Base-by-base conservation (phyloP, 2,888 invertebrate species). In the Orthonevra nobilis region DNA sequence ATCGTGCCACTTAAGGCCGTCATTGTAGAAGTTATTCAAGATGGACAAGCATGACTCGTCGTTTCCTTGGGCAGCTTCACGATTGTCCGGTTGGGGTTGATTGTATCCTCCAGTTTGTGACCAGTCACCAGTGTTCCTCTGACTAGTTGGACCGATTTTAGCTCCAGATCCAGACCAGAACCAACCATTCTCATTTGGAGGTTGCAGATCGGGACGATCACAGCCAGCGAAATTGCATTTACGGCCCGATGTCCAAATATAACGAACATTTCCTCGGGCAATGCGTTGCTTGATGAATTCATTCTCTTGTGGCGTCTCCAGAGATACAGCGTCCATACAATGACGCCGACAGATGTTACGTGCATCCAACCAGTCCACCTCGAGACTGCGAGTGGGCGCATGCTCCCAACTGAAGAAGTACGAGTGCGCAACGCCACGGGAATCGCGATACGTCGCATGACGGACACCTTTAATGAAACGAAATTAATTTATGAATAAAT, bases 321-420 rank as follows among this genome's bases (percentile, higher is more conserved):
- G 88, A 6, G 96, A 95, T 15, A 96, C 96, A 83, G 96, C 95
- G 89, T 97, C 97, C 97, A 97, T 97, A 88, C 97, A 97, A 86
- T 96, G 96, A 82, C 96, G 92, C 81, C 97, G 92, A 89, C 97
- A 97, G 85, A 96, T 96, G 89, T 97, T 97, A 83, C 97, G 92
- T 26, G 96, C 93, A 87, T 96, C 96, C 56, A 97, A 89, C 96
- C 96, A 96, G 87, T 96, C 96, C 1, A 96, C 96, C 89, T 96
- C 96, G 81, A 95, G 89, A 84, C 90, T 93, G 83, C 94, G 92
- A 19, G 96, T 96, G 1, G 96, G 94, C 48, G 91, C 91, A 86
- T 96, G 96, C 84, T 96, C 95, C 96, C 96, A 96, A 86, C 96
- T 96, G 92, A 96, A 96, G 94, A 96, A 97, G 90, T 97, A 97